These are phyloP conservation scores for Leptothorax acervorum DNA, from an alignment of 2,888 invertebrate genomes.

Conservation along the genomic window DNA sequence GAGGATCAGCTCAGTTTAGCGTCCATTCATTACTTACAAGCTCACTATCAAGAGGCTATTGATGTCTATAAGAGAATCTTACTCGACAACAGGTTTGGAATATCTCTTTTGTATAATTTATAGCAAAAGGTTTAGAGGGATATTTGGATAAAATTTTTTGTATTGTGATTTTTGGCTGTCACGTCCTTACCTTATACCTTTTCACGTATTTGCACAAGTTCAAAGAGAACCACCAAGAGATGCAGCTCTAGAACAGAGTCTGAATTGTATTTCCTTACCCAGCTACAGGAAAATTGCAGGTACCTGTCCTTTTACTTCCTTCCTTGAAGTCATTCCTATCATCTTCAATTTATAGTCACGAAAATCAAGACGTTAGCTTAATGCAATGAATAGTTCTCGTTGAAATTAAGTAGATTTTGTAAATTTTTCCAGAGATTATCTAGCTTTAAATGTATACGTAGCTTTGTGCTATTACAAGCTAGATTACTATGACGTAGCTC, in stretches of 20 bases:
- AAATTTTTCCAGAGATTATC: constrained; percentile 87
- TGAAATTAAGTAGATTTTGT: neutral
- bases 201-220: neutral
- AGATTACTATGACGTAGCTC: constrained; percentile 99
- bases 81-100: constrained; percentile 93
- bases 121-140: neutral
- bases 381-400: neutral
- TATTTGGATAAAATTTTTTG: neutral
- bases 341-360: neutral
- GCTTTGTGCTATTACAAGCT: constrained; percentile 99
- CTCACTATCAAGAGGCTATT: constrained; percentile 99
- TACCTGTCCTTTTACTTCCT: constrained; percentile 46
- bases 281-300: constrained; percentile 66
- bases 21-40: constrained; percentile 97
- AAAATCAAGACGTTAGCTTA: neutral
- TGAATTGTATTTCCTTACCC: constrained; percentile 66
- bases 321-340: neutral
- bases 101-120: neutral
- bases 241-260: constrained; percentile 44
- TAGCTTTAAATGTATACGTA: constrained; percentile 98
- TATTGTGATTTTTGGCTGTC: neutral
- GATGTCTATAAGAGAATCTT: constrained; percentile 98
- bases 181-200: neutral
- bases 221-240: constrained; percentile 39
- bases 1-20: constrained; percentile 98